phyloP scores from a whole-genome alignment of 2,113 vertebrate genomes.

The Seriola rivoliana region DNA sequence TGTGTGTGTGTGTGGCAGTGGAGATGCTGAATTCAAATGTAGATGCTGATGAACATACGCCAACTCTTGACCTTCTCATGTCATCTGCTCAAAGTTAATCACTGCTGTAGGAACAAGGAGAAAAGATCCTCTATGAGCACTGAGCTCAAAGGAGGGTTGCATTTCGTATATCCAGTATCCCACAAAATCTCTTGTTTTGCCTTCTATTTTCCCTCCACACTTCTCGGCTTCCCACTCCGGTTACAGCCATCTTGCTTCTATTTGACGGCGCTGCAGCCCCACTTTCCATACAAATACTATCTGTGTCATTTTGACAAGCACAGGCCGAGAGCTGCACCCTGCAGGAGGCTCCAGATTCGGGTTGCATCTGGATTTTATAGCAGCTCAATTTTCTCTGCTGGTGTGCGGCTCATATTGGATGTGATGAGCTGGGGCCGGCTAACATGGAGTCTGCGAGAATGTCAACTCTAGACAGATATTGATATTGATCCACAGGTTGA shows the following conservation, averaged over 20 bases:
- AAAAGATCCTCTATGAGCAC: constrained; percentile 41
- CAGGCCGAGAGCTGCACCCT: constrained; percentile 15
- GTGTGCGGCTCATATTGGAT: constrained; percentile 55
- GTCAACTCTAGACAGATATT: constrained; percentile 59
- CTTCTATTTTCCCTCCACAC: constrained; percentile 21
- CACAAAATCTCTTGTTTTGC: constrained; percentile 38
- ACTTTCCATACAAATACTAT: constrained; percentile 62
- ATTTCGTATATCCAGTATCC: constrained; percentile 41
- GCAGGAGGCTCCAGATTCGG: constrained; percentile 25
- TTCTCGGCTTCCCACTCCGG: constrained; percentile 36
- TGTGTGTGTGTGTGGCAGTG: constrained; percentile 18
- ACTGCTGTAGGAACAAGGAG: constrained; percentile 38
- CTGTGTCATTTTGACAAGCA: constrained; percentile 61
- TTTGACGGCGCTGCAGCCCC: constrained; percentile 48
- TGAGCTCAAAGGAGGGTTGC: constrained; percentile 51
- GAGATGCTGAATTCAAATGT: constrained; percentile 27
- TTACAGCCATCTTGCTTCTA: constrained; percentile 72
- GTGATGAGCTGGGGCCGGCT: constrained; percentile 57
- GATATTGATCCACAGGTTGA: constrained; percentile 67
- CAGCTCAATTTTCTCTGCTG: constrained; percentile 64
- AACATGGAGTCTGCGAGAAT: constrained; percentile 45
- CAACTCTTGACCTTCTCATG: constrained; percentile 43
- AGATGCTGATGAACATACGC: constrained; percentile 29
- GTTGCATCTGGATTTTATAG: constrained; percentile 74
- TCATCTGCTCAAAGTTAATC: constrained; percentile 60